Conservation (phyloP, 1,140 invertebrate species). For the Panonychus citri region DNA sequence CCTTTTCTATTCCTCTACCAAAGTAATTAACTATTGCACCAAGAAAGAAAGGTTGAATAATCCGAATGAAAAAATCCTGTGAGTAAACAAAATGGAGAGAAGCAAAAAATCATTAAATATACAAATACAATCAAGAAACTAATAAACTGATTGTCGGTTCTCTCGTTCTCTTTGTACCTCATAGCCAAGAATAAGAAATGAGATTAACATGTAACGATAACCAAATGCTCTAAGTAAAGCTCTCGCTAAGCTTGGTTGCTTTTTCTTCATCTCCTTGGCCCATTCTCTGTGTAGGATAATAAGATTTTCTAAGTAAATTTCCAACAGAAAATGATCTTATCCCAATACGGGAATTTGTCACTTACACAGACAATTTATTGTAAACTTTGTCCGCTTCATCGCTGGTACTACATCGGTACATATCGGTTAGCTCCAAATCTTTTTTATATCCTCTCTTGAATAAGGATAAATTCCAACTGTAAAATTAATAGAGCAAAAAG, state of each 20-base stretch:
- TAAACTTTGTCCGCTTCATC: background rate
- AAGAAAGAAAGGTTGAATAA: slow-evolving; percentile 4
- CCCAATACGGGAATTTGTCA: background rate
- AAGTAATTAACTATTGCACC: slow-evolving; percentile 14
- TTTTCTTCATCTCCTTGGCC: slow-evolving; percentile 12
- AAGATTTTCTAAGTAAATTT: background rate
- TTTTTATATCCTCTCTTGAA: background rate
- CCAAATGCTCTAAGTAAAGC: slow-evolving; percentile 10
- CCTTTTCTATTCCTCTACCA: background rate
- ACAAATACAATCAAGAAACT: background rate
- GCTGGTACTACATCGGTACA: background rate
- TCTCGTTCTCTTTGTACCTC: background rate
- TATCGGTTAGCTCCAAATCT: background rate
- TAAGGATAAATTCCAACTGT: background rate
- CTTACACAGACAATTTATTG: background rate
- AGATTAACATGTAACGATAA: background rate
- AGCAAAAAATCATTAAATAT: background rate
- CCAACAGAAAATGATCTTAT: background rate
- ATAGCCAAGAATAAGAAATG: background rate
- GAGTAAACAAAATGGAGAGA: slow-evolving; percentile 5
- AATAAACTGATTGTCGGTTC: background rate
- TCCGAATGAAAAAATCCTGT: slow-evolving; percentile 3
- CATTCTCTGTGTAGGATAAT: slow-evolving; percentile 8
- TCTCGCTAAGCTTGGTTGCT: slow-evolving; percentile 10
- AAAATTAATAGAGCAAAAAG: background rate